Evolutionary conservation across 1,140 invertebrate genomes (phyloP), one percentile per base, ranked within the genome.

Genomic region (Phthorimaea operculella): DNA sequence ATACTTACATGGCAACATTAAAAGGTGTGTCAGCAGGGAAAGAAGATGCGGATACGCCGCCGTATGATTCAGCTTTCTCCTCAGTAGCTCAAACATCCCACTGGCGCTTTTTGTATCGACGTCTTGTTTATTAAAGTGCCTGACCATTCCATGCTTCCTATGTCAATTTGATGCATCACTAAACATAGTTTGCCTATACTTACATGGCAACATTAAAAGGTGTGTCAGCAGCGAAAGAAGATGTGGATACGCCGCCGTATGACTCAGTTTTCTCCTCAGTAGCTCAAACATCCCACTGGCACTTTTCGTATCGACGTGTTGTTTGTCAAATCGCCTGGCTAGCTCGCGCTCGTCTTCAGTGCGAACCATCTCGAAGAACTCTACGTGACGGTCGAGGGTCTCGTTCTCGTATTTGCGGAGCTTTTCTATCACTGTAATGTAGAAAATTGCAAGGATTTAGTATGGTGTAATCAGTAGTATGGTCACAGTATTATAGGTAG

Each of bases 281-380:
- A 97, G 81, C 78, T 98, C 96, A 81, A 99, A 98, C 96, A 99
- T 99, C 14, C 90, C 88, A 0, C 91, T 91, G 0, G 96, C 94
- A 83, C 95, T 98, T 83, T 98, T 98, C 0, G 94, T 97, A 79
- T 99, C 96, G 42, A 99, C 91, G 79, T 98, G 96, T 60, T 95
- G 93, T 76, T 93, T 88, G 68, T 97, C 94, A 85, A 96, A 98
- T 71, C 95, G 92, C 52, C 95, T 90, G 0, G 95, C 93, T 45
- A 98, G 83, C 83, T 98, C 96, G 65, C 95, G 94, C 80, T 99
- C 97, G 79, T 99, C 98, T 85, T 99, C 97, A 71, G 93, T 94
- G 53, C 97, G 89, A 15, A 99, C 95, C 95, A 99, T 98, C 83
- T 99, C 98, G 86, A 99, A 99, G 80, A 99, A 98, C 79, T 99